Evolutionary conservation across 2,113 vertebrate genomes (phyloP).

Genomic region (Pundamilia nyererei): DNA sequence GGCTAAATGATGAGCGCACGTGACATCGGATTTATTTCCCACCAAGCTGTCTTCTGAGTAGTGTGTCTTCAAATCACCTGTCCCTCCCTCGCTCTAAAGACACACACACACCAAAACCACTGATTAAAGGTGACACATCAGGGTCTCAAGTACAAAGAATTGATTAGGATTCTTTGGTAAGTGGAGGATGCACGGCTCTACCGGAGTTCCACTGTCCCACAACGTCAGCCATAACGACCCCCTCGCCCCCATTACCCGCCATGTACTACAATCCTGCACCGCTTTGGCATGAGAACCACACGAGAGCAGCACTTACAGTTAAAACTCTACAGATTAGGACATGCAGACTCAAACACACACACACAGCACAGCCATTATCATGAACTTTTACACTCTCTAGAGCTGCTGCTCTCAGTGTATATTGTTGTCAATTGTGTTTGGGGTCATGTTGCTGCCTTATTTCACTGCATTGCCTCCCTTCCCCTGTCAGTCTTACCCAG

Average conservation of each 20-base stretch:
- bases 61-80: conserved; percentile 3
- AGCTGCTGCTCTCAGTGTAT: conserved; percentile 50
- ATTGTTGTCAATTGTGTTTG: conserved; percentile 22
- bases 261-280: conserved; percentile 21
- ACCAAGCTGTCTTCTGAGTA: conserved; percentile 15
- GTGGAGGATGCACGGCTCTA: conserved; percentile 63
- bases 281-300: conserved; percentile 43
- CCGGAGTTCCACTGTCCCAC: conserved; percentile 44
- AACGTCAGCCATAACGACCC: conserved; percentile 27
- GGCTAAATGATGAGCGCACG: not conserved
- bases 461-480: conserved; percentile 1
- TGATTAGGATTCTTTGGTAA: conserved; percentile 76
- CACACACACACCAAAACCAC: not conserved
- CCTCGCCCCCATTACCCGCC: not conserved
- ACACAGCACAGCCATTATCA: not conserved
- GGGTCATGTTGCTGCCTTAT: conserved; percentile 31
- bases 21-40: not conserved
- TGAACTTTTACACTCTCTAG: not conserved
- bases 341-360: not conserved
- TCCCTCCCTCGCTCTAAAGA: not conserved
- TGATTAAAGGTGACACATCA: not conserved
- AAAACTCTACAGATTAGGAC: not conserved
- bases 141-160: conserved; percentile 65
- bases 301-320: conserved; percentile 17
- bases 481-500: not conserved